These are phyloP conservation scores for Chrysolina oricalcia DNA, from an alignment of 2,888 invertebrate genomes.

Conservation along the genomic window DNA sequence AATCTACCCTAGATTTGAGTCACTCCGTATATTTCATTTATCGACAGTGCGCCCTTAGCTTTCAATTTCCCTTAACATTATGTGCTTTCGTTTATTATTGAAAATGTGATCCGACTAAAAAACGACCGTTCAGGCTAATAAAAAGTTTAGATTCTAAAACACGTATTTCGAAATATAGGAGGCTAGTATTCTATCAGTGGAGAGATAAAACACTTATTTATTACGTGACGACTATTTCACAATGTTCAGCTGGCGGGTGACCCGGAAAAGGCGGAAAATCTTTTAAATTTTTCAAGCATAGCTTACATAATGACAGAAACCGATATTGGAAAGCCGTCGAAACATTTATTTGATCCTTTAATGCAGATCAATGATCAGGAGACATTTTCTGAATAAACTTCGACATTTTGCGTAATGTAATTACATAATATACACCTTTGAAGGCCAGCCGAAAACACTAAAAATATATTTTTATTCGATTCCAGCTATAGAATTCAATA, in stretches of 20 bases:
- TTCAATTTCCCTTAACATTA: slow-evolving; percentile 1
- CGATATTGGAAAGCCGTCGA: neutral
- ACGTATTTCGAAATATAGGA: slow-evolving; percentile 51
- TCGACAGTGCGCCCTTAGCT: neutral
- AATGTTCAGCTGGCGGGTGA: slow-evolving; percentile 34
- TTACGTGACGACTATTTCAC: slow-evolving; percentile 53
- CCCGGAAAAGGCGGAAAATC: slow-evolving; percentile 43
- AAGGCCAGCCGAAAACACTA: neutral
- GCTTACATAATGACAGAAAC: slow-evolving; percentile 22
- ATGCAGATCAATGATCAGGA: neutral
- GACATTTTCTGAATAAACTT: neutral
- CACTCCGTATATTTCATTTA: neutral
- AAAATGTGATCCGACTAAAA: slow-evolving; percentile 12
- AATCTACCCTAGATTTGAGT: too few relatives aligned
- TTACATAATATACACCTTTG: neutral
- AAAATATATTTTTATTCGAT: too few relatives aligned
- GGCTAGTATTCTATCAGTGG: slow-evolving; percentile 51
- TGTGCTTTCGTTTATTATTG: slow-evolving; percentile 13
- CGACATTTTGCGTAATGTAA: neutral
- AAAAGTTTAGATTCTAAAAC: slow-evolving; percentile 45
- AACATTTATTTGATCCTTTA: neutral
- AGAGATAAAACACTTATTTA: slow-evolving; percentile 55
- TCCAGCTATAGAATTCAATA: too few relatives aligned
- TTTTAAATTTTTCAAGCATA: slow-evolving; percentile 39
- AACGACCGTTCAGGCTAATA: slow-evolving; percentile 18